These are phyloP conservation scores for Lucilia cuprina DNA, from an alignment of 1,140 invertebrate genomes.

Conservation along the genomic window DNA sequence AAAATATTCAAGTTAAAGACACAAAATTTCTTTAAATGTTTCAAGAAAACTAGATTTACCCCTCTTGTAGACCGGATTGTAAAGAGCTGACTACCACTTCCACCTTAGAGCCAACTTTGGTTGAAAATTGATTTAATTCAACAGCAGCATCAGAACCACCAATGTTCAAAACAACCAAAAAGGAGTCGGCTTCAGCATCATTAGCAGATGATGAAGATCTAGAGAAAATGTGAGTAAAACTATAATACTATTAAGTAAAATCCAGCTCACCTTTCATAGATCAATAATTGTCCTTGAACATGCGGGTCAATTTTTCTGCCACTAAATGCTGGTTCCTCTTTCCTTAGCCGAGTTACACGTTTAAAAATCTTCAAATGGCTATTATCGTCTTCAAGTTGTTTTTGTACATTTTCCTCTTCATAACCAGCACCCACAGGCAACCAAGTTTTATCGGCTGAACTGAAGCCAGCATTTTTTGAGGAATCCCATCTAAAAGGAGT, in stretches of 20 bases:
- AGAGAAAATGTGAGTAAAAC: not conserved
- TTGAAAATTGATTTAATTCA: not conserved
- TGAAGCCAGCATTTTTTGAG: constrained; percentile 66
- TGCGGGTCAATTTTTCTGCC: constrained; percentile 18
- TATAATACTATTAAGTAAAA: not conserved
- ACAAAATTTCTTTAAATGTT: not conserved
- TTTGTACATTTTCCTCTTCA: constrained; percentile 62
- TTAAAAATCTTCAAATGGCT: constrained; percentile 46
- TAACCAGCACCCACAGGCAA: constrained; percentile 69
- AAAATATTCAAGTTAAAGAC: not conserved
- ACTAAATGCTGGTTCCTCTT: constrained; percentile 40
- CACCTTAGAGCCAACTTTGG: constrained; percentile 62
- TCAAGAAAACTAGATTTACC: constrained; percentile 48
- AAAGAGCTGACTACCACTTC: constrained; percentile 64
- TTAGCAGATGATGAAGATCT: not conserved
- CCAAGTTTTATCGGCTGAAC: constrained; percentile 69
- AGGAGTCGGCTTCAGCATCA: not conserved
- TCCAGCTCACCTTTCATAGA: constrained; percentile 55
- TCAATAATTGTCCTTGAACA: constrained; percentile 27
- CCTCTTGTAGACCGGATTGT: constrained; percentile 61
- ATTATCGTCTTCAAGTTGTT: constrained; percentile 46
- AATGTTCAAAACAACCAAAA: constrained; percentile 36
- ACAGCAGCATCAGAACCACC: constrained; percentile 9
- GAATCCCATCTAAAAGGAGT: constrained; percentile 73
- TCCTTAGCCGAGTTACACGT: constrained; percentile 25